A percentile compares a stretch with the other conserved stretches of the same genome.
phyloP scores from a whole-genome alignment of 2,888 invertebrate species.

The Falcaria lacertinaria region DNA sequence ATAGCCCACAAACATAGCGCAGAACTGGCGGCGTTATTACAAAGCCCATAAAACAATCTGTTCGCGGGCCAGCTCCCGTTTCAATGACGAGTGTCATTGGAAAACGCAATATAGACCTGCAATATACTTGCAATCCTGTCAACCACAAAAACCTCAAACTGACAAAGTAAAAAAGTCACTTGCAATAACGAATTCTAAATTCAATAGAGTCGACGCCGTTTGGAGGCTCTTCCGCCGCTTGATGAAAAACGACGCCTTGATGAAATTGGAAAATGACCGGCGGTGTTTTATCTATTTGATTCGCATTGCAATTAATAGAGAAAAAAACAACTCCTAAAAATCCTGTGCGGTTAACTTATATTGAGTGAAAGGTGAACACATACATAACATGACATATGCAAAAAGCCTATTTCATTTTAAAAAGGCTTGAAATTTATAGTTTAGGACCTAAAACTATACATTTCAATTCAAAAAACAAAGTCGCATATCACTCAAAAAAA shows the following conservation, averaged over 20 bases:
- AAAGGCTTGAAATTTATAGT: too few relatives aligned
- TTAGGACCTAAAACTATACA: too few relatives aligned
- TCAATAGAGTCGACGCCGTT: slow-evolving; percentile 49
- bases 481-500: too few relatives aligned
- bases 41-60: slow-evolving; percentile 53
- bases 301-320: background rate
- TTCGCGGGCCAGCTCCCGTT: slow-evolving; percentile 16
- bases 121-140: slow-evolving; percentile 48
- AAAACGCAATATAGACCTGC: slow-evolving; percentile 52
- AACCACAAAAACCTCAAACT: slow-evolving; percentile 53
- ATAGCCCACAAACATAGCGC: slow-evolving; percentile 4
- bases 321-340: background rate
- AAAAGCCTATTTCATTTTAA: too few relatives aligned
- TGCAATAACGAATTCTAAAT: slow-evolving; percentile 70
- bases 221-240: slow-evolving; percentile 26
- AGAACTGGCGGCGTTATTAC: slow-evolving; percentile 37
- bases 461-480: too few relatives aligned
- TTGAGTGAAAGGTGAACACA: too few relatives aligned
- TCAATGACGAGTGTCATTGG: slow-evolving; percentile 52
- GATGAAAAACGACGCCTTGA: slow-evolving; percentile 3
- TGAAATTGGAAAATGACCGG: background rate
- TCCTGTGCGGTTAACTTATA: too few relatives aligned
- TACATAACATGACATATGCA: too few relatives aligned
- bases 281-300: background rate
- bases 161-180: slow-evolving; percentile 56